Evolutionary conservation across 2,797 vertebrate species (phyloP), one percentile per base, ranked within the genome.

Genomic region (Pantherophis vulpinus): DNA sequence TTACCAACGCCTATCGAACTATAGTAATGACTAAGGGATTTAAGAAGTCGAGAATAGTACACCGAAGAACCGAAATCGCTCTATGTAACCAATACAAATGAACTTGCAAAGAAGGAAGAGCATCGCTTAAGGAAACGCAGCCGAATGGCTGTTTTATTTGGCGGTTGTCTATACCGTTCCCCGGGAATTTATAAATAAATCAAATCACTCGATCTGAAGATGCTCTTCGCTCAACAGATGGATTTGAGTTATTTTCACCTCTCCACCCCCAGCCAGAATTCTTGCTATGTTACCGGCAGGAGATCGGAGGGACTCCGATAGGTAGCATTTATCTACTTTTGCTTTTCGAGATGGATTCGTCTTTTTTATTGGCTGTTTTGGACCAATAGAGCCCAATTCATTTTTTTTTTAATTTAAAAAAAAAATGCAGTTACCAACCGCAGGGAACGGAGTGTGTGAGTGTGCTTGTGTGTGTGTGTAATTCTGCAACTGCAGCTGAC

Each of bases 141-240:
- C 74, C 10, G 7, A 32, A 16, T 1, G 29, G 1, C 2, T 55
- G 51, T n/a, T 18, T 55, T 61, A 51, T 18, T 32, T 61, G 60
- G 95, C 96, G 96, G 94, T 95, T 51, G 95, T 95, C 87, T 93
- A 47, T 47, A 74, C 42, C 10, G 20, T 20, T 12, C 87, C 89
- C 29, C 0, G 55, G 47, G 14, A 90, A 54, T n/a, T 18, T 0
- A 9, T 88, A 37, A 91, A 86, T 2, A 37, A 54, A 92, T 25
- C 88, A 83, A 10, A 56, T 83, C 29, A 51, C 32, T 25, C 0
- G 23, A 55, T 8, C 23, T 27, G 66, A 42, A 32, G 37, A 56
- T 3, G 29, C 27, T 27, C 66, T 51, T 58, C 4, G 1, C 47
- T 47, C 1, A 29, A 27, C 23, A 79, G n/a, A 37, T 7, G 20